Conservation (phyloP, 2,888 invertebrate genomes). For the Automeris io region DNA sequence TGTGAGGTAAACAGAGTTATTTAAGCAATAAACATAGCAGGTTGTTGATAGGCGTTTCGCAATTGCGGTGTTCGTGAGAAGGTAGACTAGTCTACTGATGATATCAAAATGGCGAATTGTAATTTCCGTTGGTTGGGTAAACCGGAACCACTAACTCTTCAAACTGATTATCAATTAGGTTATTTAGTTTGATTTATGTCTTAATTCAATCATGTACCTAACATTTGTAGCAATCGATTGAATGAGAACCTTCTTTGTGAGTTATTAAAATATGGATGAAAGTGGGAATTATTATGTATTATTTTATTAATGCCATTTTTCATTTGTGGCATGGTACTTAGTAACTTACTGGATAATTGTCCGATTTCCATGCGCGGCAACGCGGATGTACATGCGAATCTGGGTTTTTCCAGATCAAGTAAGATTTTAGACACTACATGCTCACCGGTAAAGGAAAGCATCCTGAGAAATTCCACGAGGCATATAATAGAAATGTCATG, state of each 20-base stretch:
- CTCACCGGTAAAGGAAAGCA: too few species aligned
- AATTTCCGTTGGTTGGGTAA: slow-evolving; percentile 9
- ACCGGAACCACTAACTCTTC: slow-evolving; percentile 12
- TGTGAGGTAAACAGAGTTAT: slow-evolving; percentile 1
- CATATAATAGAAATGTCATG: too few species aligned
- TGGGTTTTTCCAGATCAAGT: too few species aligned
- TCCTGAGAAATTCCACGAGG: too few species aligned
- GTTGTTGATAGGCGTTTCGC: slow-evolving; percentile 2
- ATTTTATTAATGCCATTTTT: too few species aligned
- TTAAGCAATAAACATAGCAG: slow-evolving; percentile 6
- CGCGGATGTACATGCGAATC: too few species aligned
- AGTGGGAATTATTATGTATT: not conserved
- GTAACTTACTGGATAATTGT: too few species aligned
- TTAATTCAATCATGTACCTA: too few species aligned
- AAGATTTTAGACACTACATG: too few species aligned
- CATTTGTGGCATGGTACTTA: too few species aligned
- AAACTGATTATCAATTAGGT: slow-evolving; percentile 5
- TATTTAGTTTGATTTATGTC: not conserved
- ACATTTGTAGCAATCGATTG: not conserved
- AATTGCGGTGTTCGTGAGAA: slow-evolving; percentile 8
- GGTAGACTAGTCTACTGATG: slow-evolving; percentile 2
- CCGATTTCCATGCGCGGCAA: too few species aligned
- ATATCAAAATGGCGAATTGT: not conserved
- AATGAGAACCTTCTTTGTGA: not conserved
- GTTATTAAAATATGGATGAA: not conserved